These are phyloP conservation scores for Cosmopolites sordidus DNA, from an alignment of 2,888 invertebrate genomes.

Conservation along the genomic window DNA sequence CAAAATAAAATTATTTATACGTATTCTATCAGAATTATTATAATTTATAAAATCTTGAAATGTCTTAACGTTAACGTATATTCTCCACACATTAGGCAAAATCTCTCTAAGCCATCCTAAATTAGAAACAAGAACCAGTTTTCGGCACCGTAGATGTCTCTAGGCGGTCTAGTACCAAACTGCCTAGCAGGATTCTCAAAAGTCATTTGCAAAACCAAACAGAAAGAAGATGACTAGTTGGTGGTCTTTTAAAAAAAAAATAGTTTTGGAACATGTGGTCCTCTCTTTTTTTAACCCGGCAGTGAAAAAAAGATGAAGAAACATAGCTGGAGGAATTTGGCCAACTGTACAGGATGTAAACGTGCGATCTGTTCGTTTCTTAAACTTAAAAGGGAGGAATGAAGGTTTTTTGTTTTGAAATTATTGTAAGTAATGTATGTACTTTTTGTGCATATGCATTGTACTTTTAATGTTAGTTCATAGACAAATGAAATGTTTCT, in stretches of 20 bases:
- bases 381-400: too few relatives aligned
- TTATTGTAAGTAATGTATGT: too few relatives aligned
- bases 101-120: slow-evolving; percentile 12
- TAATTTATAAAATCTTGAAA: too few relatives aligned
- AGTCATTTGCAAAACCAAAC: background rate
- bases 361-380: too few relatives aligned
- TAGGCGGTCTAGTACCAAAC: slow-evolving; percentile 20
- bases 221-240: background rate
- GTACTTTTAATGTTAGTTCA: too few relatives aligned
- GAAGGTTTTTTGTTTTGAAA: too few relatives aligned
- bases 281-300: background rate
- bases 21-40: too few relatives aligned
- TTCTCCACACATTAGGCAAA: background rate
- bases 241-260: background rate
- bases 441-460: too few relatives aligned
- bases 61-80: slow-evolving; percentile 1
- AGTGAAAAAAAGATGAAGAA: background rate
- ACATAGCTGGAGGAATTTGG: background rate
- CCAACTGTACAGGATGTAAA: too few relatives aligned
- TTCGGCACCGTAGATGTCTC: slow-evolving; percentile 12
- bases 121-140: slow-evolving; percentile 17
- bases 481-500: too few relatives aligned
- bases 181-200: slow-evolving; percentile 12
- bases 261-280: background rate
- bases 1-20: too few relatives aligned